Base-by-base conservation (phyloP, 2,113 vertebrate species). In the Heteronetta atricapilla region DNA sequence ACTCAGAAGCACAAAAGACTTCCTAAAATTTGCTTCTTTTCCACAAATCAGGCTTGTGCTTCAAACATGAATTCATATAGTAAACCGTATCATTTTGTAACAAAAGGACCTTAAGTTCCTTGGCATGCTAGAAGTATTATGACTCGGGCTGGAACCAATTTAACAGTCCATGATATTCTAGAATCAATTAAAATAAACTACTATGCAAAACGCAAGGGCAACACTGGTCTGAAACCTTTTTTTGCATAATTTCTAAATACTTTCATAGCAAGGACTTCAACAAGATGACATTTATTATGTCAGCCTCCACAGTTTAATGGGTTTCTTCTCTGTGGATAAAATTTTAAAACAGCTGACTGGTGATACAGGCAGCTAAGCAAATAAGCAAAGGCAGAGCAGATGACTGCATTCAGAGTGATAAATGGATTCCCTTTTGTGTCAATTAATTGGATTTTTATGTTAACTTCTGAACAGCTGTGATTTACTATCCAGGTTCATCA, bases 401-500 rank as follows among this genome's bases (percentile, higher is more conserved):
- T 55, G 56, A 82, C 46, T 81, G 93, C 55, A 73, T 26, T 81
- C 16, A 15, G 46, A 44, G 33, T 69, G 66, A 95, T 88, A 94
- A 84, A 95, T 36, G 55, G 79, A 82, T 56, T 90, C 74, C 56
- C 72, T 85, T 90, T 74, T 82, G 55, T 74, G 38, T n/a, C 70
- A 82, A 56, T 69, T 88, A 78, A 94, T 18, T 85, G 60, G 69
- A 88, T 86, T 93, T 86, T 84, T 88, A 96, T 34, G 25, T 56
- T 87, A 56, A 81, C 29, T 69, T 89, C 64, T 44, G 17, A 76
- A 69, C 31, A 68, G 77, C 69, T 94, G 73, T 55, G 77, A 83
- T 83, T 81, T 81, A 59, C 85, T 69, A 73, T 23, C 38, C 42
- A 69, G 31, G 19, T 40, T 87, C 16, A 87, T 62, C 19, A 53